phyloP scores from a whole-genome alignment of 2,113 vertebrate species.

The Turnix velox region DNA sequence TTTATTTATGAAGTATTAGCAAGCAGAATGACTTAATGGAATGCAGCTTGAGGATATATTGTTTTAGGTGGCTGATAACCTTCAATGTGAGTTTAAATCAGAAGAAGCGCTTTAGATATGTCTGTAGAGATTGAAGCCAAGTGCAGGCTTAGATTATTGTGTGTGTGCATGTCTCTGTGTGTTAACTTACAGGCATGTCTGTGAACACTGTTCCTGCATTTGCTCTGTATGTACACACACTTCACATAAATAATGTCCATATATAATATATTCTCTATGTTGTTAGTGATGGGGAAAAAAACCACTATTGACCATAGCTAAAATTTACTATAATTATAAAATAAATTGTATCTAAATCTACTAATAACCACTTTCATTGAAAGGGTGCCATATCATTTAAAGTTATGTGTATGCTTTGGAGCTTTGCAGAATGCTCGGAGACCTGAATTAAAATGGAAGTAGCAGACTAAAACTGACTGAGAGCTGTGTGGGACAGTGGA shows the following conservation, averaged over 20 bases:
- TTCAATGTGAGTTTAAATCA: neutral
- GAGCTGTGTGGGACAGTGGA: accelerated
- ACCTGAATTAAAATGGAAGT: neutral
- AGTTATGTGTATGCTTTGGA: neutral
- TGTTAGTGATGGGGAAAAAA: neutral
- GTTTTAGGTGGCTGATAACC: neutral
- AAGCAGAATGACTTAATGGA: neutral
- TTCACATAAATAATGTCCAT: neutral
- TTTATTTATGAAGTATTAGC: neutral
- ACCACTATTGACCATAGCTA: neutral
- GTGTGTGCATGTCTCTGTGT: neutral
- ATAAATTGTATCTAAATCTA: neutral
- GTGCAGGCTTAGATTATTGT: neutral
- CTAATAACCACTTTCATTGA: neutral
- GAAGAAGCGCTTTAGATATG: neutral
- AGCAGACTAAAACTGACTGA: neutral
- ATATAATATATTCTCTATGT: too few relatives aligned
- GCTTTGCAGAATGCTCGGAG: neutral
- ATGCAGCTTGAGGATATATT: neutral
- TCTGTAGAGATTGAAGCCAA: neutral
- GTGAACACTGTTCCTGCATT: neutral
- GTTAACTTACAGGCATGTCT: accelerated
- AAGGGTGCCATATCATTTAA: neutral
- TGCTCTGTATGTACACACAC: neutral
- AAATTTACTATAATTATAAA: neutral